Evolutionary conservation across 2,113 vertebrate species (phyloP), one percentile per base, ranked within the genome.

Genomic region (Petrocephalus zakoni): DNA sequence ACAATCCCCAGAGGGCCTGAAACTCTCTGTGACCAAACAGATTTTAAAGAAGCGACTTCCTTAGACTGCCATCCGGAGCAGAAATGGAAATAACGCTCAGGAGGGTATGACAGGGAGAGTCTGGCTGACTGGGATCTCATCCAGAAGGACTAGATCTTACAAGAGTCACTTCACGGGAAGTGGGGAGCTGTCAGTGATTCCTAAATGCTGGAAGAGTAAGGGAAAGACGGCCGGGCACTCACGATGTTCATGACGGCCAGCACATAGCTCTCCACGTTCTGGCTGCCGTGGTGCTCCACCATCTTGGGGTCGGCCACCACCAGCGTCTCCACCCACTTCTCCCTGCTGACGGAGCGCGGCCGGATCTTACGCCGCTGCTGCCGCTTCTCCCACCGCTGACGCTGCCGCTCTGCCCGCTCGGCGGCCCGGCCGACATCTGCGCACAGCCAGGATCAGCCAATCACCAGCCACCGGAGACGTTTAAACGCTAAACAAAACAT

Each of bases 241-340:
- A 99, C 98, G 93, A 99, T 99, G 93, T 99, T 99, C 98, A 99
- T 99, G 91, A 99, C 94, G 0, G 98, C 97, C 89, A 99, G 95
- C 89, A 98, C 95, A 0, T 99, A 99, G 92, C 93, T 96, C 93
- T 98, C 98, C 2, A 98, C 94, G 0, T 94, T 92, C 1, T 95
- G 93, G 0, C 93, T 97, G 22, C 98, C 97, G 0, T 99, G 98
- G 89, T 97, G 96, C 87, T 98, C 97, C 86, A 98, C 95, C 98
- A 99, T 99, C 91, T 99, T 99, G 55, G 96, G 75, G 85, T 99
- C 98, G 0, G 97, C 98, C 88, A 99, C 98, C 92, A 99, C 98
- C 93, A 99, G 93, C 0, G 97, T 98, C 90, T 99, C 98, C 93
- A 99, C 98, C 98, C 98, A 99, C 92, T 97, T 99, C 93, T 99